A percentile compares a stretch with the other conserved stretches of the same genome.
These are phyloP conservation scores for Leucophenga montana DNA, from an alignment of 2,888 invertebrate species.

Conservation along the genomic window DNA sequence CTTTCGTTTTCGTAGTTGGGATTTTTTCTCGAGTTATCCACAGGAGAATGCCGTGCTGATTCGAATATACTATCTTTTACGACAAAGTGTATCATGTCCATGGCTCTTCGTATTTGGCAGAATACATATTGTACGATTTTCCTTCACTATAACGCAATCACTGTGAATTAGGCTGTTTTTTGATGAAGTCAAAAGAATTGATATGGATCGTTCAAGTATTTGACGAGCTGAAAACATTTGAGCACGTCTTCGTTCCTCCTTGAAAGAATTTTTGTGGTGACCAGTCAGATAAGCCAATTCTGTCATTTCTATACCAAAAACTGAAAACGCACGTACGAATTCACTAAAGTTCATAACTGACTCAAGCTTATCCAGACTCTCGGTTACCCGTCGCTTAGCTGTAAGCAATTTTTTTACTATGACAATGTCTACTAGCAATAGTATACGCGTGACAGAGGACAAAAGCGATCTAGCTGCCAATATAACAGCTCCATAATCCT, in stretches of 20 bases:
- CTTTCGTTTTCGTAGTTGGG: conserved; percentile 76
- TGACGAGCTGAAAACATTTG: conserved; percentile 97
- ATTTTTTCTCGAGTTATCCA: conserved; percentile 51
- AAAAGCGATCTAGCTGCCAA: conserved; percentile 94
- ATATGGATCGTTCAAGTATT: conserved; percentile 95
- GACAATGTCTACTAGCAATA: conserved; percentile 96
- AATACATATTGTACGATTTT: conserved; percentile 98
- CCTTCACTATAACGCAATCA: conserved; percentile 91
- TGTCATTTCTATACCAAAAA: conserved; percentile 98
- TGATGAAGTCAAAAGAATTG: conserved; percentile 96
- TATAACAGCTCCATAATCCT: conserved; percentile 84
- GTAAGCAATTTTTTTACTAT: conserved; percentile 96
- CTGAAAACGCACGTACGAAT: conserved; percentile 98
- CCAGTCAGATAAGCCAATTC: conserved; percentile 95
- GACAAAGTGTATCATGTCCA: conserved; percentile 97
- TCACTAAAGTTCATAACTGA: conserved; percentile 94
- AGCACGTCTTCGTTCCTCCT: conserved; percentile 94
- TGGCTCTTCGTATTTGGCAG: conserved; percentile 96
- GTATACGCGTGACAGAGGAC: conserved; percentile 94
- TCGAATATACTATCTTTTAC: conserved; percentile 95
- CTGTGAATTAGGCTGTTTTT: conserved; percentile 97
- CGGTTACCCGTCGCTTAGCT: conserved; percentile 95
- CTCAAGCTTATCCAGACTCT: conserved; percentile 87
- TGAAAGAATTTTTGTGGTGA: conserved; percentile 85
- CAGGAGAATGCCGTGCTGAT: conserved; percentile 73